Conservation (phyloP, 1,140 invertebrate species). For the Meloidogyne chitwoodi region DNA sequence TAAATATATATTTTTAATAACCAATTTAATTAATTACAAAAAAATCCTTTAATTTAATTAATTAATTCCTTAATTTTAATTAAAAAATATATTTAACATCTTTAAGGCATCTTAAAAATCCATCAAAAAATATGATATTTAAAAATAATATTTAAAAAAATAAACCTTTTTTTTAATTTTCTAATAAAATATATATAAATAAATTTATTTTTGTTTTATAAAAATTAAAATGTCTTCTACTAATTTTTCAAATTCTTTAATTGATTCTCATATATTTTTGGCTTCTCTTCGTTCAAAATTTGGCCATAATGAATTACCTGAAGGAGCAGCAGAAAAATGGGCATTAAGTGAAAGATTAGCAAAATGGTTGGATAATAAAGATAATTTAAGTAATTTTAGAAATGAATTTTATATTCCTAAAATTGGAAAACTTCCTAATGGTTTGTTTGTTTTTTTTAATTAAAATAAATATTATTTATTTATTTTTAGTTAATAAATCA, state of each 20-base stretch:
- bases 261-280: not conserved
- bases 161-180: too few relatives aligned
- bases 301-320: not conserved
- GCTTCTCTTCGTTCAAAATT: not conserved
- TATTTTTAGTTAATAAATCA: not conserved
- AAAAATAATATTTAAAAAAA: too few relatives aligned
- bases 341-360: not conserved
- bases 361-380: not conserved
- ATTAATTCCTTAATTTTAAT: too few relatives aligned
- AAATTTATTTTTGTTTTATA: too few relatives aligned
- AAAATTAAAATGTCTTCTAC: too few relatives aligned
- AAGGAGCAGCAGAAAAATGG: not conserved
- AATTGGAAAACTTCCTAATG: not conserved
- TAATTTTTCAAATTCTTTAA: not conserved
- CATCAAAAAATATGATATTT: too few relatives aligned
- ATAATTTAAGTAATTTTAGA: not conserved
- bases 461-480: not conserved
- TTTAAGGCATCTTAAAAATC: too few relatives aligned
- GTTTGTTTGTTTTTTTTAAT: not conserved
- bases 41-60: too few relatives aligned
- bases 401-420: not conserved
- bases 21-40: too few relatives aligned
- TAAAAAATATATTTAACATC: too few relatives aligned
- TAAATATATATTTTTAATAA: too few relatives aligned
- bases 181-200: too few relatives aligned